These are phyloP conservation scores for Hydroisotoma schaefferi DNA, from an alignment of 2,888 invertebrate species.

Conservation along the genomic window DNA sequence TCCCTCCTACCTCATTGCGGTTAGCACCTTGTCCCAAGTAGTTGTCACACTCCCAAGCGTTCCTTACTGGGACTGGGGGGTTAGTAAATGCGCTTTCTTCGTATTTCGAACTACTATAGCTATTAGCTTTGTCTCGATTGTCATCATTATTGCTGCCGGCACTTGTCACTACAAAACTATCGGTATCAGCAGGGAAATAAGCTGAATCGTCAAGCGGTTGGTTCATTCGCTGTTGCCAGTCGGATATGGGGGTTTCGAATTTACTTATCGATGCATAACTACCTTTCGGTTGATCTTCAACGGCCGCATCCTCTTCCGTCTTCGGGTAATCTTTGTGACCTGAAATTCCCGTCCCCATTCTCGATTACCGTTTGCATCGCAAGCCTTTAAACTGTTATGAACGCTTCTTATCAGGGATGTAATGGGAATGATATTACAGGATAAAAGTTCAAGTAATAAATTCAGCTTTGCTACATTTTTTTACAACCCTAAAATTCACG, in stretches of 20 bases:
- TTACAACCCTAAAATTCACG: too few species aligned
- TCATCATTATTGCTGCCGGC: conserved; percentile 3
- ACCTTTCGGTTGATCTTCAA: background rate
- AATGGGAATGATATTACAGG: too few species aligned
- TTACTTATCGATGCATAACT: background rate
- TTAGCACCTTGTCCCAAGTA: conserved; percentile 1
- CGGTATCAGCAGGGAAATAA: conserved; percentile 30
- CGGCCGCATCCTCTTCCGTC: background rate
- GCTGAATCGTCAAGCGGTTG: conserved; percentile 42
- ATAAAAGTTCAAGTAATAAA: too few species aligned
- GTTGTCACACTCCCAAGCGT: background rate
- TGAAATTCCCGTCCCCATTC: conserved; percentile 28
- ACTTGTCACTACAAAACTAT: conserved; percentile 1
- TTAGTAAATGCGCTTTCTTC: background rate
- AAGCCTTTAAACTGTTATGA: too few species aligned
- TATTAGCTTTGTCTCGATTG: background rate
- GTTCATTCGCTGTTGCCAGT: conserved; percentile 48
- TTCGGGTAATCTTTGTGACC: conserved; percentile 23
- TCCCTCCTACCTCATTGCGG: conserved; percentile 5
- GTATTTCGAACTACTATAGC: background rate
- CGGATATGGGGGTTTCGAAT: conserved; percentile 32
- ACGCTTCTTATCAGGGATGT: too few species aligned
- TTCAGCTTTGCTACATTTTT: too few species aligned
- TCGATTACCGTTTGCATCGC: conserved; percentile 1
- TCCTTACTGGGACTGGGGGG: background rate